phyloP scores from a whole-genome alignment of 1,140 invertebrate genomes.

The Zaprionus vittiger region DNA sequence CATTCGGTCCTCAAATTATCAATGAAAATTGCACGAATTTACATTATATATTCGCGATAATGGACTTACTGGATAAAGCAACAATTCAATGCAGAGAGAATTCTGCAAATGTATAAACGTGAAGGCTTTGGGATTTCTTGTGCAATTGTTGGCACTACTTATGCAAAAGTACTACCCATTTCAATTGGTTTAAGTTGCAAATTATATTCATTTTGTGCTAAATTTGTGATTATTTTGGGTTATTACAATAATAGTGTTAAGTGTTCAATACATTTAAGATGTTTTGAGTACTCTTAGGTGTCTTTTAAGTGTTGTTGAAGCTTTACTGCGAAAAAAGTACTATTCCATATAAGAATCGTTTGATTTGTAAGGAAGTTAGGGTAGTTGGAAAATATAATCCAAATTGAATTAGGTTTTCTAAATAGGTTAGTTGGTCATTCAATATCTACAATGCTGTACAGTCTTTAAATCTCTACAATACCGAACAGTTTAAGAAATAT shows the following conservation, averaged over 20 bases:
- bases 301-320: neutral
- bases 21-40: slow-evolving; percentile 76
- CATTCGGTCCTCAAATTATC: slow-evolving; percentile 14
- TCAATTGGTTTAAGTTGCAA: neutral
- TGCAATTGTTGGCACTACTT: neutral
- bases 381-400: no score
- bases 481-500: no score
- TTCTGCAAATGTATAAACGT: neutral
- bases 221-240: neutral
- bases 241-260: neutral
- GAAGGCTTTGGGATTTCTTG: slow-evolving; percentile 2
- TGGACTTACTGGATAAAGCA: neutral
- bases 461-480: no score
- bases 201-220: neutral
- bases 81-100: neutral
- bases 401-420: no score
- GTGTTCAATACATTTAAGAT: neutral
- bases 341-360: neutral
- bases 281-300: neutral
- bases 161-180: neutral
- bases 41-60: slow-evolving; percentile 43
- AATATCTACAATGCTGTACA: no score
- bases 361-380: no score
- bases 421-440: no score
- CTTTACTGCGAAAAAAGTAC: neutral